Conservation (phyloP, 2,113 vertebrate genomes). For the Genyomyrus donnyi region DNA sequence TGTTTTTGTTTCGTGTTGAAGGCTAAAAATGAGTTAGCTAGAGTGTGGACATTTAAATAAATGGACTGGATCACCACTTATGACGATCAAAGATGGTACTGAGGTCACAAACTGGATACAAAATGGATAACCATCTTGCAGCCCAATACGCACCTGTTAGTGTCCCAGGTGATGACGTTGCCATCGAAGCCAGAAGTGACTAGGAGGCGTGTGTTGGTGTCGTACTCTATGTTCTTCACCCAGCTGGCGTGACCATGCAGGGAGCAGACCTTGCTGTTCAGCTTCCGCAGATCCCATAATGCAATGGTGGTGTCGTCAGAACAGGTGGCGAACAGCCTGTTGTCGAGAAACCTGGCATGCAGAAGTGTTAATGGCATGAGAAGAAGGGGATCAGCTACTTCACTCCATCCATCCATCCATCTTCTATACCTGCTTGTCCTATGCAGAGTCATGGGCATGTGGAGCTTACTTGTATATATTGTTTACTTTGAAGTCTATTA, state of each 20-base stretch:
- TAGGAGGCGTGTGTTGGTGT: slow-evolving; percentile 89
- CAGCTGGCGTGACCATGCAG: slow-evolving; percentile 96
- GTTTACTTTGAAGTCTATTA: too few relatives aligned
- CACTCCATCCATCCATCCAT: neutral
- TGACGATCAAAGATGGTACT: neutral
- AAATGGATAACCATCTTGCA: neutral
- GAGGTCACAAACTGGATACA: neutral
- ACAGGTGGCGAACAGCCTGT: slow-evolving; percentile 93
- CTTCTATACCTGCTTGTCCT: neutral
- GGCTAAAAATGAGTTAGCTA: neutral
- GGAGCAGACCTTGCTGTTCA: slow-evolving; percentile 90
- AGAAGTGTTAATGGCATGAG: neutral
- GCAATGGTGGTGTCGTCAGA: slow-evolving; percentile 97
- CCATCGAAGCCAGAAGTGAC: slow-evolving; percentile 97
- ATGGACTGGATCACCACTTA: neutral
- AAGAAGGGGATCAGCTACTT: neutral
- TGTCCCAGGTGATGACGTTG: slow-evolving; percentile 98
- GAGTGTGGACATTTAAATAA: neutral
- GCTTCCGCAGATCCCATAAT: slow-evolving; percentile 90
- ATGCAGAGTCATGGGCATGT: neutral
- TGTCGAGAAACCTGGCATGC: slow-evolving; percentile 83
- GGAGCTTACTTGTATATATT: neutral
- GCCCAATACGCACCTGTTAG: slow-evolving; percentile 71
- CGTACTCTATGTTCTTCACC: slow-evolving; percentile 99
- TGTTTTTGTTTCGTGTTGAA: neutral